Conservation (phyloP, 2,888 invertebrate species). For the Megamerina dolium region DNA sequence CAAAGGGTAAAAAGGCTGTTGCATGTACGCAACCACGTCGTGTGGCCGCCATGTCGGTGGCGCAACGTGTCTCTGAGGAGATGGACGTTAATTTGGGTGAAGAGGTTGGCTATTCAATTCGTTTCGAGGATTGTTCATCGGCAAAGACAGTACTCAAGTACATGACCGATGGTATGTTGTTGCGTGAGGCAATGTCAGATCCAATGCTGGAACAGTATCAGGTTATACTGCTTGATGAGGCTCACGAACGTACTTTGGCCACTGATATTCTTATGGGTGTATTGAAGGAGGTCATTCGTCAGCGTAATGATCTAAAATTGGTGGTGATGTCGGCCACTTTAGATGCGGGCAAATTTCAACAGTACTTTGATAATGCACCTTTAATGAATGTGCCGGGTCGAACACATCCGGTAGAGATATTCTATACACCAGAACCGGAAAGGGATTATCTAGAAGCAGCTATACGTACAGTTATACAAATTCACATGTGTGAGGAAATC, state of each 20-base stretch:
- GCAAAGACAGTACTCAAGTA: constrained; percentile 92
- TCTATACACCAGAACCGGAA: constrained; percentile 98
- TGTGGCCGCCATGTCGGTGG: constrained; percentile 99
- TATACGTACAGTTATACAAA: constrained; percentile 89
- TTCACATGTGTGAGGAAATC: constrained; percentile 92
- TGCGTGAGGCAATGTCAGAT: constrained; percentile 98
- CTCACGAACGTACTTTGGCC: constrained; percentile 96
- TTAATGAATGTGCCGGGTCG: constrained; percentile 97
- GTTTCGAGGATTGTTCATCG: constrained; percentile 98
- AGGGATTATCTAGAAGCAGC: constrained; percentile 97
- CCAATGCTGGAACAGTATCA: constrained; percentile 95
- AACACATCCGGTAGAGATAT: constrained; percentile 94
- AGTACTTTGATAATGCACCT: constrained; percentile 97
- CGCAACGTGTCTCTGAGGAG: constrained; percentile 97
- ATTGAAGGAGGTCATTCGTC: constrained; percentile 83
- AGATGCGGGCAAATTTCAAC: constrained; percentile 98
- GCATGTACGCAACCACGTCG: constrained; percentile 95
- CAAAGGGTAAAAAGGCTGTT: constrained; percentile 68
- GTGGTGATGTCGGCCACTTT: constrained; percentile 99
- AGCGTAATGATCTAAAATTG: constrained; percentile 86
- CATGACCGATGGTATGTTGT: constrained; percentile 99
- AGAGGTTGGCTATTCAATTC: constrained; percentile 93
- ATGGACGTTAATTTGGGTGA: constrained; percentile 94
- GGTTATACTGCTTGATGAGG: constrained; percentile 85
- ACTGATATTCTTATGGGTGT: constrained; percentile 99